Evolutionary conservation across 2,888 invertebrate genomes (phyloP).

Genomic region (Apodemia mormo): DNA sequence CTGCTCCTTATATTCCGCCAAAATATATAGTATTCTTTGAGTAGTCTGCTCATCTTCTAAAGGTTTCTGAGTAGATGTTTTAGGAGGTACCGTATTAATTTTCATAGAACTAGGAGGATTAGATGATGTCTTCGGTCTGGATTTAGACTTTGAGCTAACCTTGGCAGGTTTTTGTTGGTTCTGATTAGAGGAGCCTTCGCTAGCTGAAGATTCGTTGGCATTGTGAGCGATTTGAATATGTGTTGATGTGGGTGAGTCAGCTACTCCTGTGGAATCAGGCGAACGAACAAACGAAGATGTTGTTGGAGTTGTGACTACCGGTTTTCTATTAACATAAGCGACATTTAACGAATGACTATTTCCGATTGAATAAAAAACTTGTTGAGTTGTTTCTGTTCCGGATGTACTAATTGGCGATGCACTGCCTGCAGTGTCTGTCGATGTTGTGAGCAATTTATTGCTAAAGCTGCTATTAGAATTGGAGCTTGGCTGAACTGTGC

Average conservation of each 20-base stretch:
- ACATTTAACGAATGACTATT: conserved; percentile 64
- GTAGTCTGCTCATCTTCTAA: conserved; percentile 91
- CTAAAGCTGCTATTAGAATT: conserved; percentile 45
- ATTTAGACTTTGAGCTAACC: conserved; percentile 68
- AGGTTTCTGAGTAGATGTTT: conserved; percentile 84
- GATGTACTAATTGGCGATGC: conserved; percentile 48
- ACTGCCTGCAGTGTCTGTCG: conserved; percentile 57
- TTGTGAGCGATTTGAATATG: conserved; percentile 56
- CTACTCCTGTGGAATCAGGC: conserved; percentile 66
- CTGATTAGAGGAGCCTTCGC: conserved; percentile 43
- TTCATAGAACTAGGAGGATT: conserved; percentile 82
- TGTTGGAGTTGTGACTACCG: conserved; percentile 57
- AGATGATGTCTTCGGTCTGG: conserved; percentile 78
- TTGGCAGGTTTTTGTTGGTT: conserved; percentile 55
- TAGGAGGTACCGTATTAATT: conserved; percentile 83
- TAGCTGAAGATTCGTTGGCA: conserved; percentile 55
- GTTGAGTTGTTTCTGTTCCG: conserved; percentile 54
- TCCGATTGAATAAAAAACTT: conserved; percentile 68
- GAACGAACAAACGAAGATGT: conserved; percentile 63
- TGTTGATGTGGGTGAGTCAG: conserved; percentile 61
- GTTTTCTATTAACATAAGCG: conserved; percentile 69
- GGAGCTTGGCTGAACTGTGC: conserved; percentile 81
- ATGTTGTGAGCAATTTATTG: conserved; percentile 50
- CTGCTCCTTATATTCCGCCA: conserved; percentile 91
- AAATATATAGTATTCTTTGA: conserved; percentile 88